Evolutionary conservation across 2,797 vertebrate genomes (phyloP).

Genomic region (Denticeps clupeoides): DNA sequence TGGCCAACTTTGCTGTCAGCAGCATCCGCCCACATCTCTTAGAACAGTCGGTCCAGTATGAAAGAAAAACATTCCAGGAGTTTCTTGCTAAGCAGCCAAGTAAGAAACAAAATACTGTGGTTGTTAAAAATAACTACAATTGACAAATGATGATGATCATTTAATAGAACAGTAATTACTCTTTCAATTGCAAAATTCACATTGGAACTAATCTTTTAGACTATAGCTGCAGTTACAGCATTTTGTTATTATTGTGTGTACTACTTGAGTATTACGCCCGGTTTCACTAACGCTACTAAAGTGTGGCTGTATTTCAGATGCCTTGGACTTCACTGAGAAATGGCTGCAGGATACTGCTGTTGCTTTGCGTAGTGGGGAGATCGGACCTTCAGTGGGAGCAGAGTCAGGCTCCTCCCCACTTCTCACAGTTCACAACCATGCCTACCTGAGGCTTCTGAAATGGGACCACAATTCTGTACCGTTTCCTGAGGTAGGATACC

Average conservation of each 20-base stretch:
- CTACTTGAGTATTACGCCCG: too few relatives aligned
- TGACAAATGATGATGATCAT: too few relatives aligned
- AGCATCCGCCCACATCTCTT: conserved; percentile 88
- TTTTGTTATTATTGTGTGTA: too few relatives aligned
- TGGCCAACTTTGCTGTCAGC: conserved; percentile 89
- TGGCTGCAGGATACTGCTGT: conserved; percentile 80
- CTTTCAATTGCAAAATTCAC: too few relatives aligned
- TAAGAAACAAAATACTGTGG: conserved; percentile 45
- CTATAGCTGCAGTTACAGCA: too few relatives aligned
- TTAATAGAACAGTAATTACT: too few relatives aligned
- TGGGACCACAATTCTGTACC: conserved; percentile 75
- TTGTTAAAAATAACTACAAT: neutral
- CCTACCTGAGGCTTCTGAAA: conserved; percentile 79
- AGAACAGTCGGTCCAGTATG: conserved; percentile 92
- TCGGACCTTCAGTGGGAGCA: conserved; percentile 29
- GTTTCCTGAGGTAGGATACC: conserved; percentile 85
- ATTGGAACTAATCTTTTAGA: too few relatives aligned
- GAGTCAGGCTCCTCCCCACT: conserved; percentile 32
- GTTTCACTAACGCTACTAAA: too few relatives aligned
- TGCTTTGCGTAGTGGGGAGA: conserved; percentile 44
- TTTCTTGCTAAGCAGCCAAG: conserved; percentile 89
- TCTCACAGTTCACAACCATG: conserved; percentile 67
- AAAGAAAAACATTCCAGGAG: conserved; percentile 90
- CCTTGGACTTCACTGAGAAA: conserved; percentile 78
- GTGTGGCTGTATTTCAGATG: conserved; percentile 55